Evolutionary conservation across 2,888 invertebrate genomes (phyloP), one percentile per base, ranked within the genome.

Genomic region (Morinoia aosen): DNA sequence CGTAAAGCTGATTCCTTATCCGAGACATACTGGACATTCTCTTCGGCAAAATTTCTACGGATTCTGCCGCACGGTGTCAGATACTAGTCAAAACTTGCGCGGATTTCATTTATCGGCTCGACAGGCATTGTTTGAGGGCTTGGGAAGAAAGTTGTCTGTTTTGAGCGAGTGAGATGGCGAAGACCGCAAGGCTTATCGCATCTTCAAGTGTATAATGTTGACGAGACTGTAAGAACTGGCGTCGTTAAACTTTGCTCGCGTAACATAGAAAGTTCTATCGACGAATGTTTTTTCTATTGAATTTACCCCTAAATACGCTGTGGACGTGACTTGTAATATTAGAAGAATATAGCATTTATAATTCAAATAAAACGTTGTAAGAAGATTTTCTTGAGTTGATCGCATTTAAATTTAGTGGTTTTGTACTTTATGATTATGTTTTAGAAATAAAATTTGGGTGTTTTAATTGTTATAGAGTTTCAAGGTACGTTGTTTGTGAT

Each of bases 141-240:
- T 40, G 40, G 25, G 90, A 90, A 48, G 90, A 90, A 90, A 90
- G 90, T 40, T 76, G 90, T 48, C 90, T 19, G 39, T 40, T 40
- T 48, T 39, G 25, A 76, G 90, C 90, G 48, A 48, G 90, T 40
- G 90, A 48, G 0, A 8, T 14, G 40, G 48, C 16, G 16, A 39
- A 90, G 90, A 16, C 76, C 90, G 48, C 40, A 2, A 25, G 40
- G 2, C 90, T 90, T 90, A 90, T 90, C 90, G n/a, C 90, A 33
- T 76, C 90, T 48, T 90, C 39, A 11, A 90, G 25, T 12, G 39
- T 33, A 90, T 14, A 90, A 90, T 90, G 90, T 90, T 90, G 90
- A 90, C 90, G 90, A 90, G 90, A 33, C 76, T 76, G 76, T 76
- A 76, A 76, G 33, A 76, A 76, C 76, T 76, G 25, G 76, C 76